These are phyloP conservation scores for Catharus ustulatus DNA, from an alignment of 2,797 vertebrate genomes.

Conservation along the genomic window DNA sequence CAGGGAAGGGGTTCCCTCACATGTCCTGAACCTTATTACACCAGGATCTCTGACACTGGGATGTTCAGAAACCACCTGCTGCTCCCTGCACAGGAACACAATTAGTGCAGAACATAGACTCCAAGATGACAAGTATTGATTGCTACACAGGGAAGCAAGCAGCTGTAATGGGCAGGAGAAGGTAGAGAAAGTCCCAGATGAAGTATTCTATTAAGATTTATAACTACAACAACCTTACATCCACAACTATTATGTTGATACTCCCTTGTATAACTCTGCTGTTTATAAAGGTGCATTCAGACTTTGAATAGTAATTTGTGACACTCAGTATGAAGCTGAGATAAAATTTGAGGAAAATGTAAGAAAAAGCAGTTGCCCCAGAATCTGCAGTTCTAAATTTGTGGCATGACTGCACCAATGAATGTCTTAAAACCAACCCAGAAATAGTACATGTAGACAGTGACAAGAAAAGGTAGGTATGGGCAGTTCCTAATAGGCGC, in stretches of 20 bases:
- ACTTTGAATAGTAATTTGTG: not conserved
- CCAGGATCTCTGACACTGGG: not conserved
- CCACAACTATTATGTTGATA: not conserved
- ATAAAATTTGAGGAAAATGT: conserved; percentile 67
- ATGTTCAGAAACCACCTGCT: not conserved
- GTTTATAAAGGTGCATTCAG: not conserved
- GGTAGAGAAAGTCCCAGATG: not conserved
- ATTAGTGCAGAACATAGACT: not conserved
- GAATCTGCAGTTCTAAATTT: conserved; percentile 87
- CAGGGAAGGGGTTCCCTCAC: not conserved
- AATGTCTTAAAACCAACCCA: not conserved
- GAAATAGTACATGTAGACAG: not conserved
- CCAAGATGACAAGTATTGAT: not conserved
- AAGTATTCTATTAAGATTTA: not conserved
- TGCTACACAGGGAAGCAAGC: not conserved
- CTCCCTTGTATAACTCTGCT: not conserved
- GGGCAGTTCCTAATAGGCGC: not conserved
- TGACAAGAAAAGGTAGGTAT: not conserved
- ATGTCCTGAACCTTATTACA: not conserved
- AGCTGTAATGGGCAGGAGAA: not conserved
- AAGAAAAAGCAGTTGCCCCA: conserved; percentile 93
- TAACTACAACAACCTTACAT: not conserved
- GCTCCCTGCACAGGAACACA: not conserved
- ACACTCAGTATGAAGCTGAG: not conserved
- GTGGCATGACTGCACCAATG: not conserved